Base-by-base conservation (phyloP, 2,888 invertebrate genomes). In the Elysia crispata region DNA sequence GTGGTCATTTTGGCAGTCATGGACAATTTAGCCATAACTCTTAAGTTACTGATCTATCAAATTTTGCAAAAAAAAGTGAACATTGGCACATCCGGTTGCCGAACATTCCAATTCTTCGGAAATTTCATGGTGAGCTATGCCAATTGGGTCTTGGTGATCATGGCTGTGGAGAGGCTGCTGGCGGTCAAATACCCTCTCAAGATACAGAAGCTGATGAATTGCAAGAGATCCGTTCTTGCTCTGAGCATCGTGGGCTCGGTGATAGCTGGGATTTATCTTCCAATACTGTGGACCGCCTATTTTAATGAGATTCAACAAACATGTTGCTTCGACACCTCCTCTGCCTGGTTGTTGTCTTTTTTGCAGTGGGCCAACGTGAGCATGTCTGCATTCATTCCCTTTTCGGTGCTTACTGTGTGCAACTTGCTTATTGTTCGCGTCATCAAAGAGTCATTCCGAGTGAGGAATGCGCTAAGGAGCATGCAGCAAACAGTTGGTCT, bases 1-100 rank as follows among this genome's bases (percentile, higher is more conserved):
- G 87, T 89, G 83, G 78, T 83, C 25, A 70, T 85, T 11, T 79
- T 89, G 74, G 87, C 90, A 0, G 82, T 86, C 0, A 83, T 87
- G 57, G 89, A 90, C 73, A 85, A 83, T 8, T 33, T 84, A 8
- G 86, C 87, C 41, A 82, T 90, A 15, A 69, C 83, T 23, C 72
- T 86, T 30, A 87, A 87, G 76, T 77, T 87, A 64, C 23, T 86
- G 20, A 84, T 85, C 69, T 81, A 85, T 60, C 85, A 86, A 64
- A 74, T 88, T 8, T 82, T 85, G 1, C 28, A 69, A 11, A 67
- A 83, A 31, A 76, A 85, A 33, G 74, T 86, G 3, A 77, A 82
- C 69, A 67, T 87, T 23, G 84, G 84, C 15, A 81, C 82, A 67
- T 78, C 33, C 11, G 81, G 85, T 1, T 89, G 89, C 60, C 31